These are phyloP conservation scores for Pungitius pungitius DNA, from an alignment of 2,113 vertebrate species.

Conservation along the genomic window DNA sequence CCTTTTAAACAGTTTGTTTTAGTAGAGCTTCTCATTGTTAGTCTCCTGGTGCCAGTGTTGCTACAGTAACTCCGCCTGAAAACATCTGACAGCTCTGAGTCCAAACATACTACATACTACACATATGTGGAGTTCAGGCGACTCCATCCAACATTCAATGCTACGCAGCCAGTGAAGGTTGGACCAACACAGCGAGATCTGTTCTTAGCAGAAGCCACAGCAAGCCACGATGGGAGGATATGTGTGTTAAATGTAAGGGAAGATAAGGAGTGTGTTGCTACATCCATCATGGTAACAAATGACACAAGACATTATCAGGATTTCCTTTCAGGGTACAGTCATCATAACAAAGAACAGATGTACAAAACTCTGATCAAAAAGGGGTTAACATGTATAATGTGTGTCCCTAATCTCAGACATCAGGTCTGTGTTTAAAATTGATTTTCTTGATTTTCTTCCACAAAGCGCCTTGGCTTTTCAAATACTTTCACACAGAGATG, in stretches of 20 bases:
- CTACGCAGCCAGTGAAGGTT: neutral
- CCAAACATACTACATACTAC: slow-evolving; percentile 31
- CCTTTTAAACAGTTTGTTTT: slow-evolving; percentile 52
- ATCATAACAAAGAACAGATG: slow-evolving; percentile 36
- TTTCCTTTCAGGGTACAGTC: neutral
- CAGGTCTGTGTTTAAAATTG: neutral
- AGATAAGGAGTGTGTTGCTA: neutral
- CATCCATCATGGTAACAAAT: slow-evolving; percentile 22
- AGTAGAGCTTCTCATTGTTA: slow-evolving; percentile 42
- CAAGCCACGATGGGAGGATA: neutral
- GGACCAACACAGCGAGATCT: slow-evolving; percentile 5
- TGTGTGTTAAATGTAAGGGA: neutral
- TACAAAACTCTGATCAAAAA: slow-evolving; percentile 1
- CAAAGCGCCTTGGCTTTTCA: slow-evolving; percentile 7
- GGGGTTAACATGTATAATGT: neutral
- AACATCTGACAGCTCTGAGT: slow-evolving; percentile 21
- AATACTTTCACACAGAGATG: slow-evolving; percentile 3
- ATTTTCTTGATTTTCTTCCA: slow-evolving; percentile 1
- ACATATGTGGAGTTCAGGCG: neutral
- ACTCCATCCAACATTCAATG: slow-evolving; percentile 4
- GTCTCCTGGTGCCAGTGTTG: slow-evolving; percentile 37
- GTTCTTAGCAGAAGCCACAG: no score
- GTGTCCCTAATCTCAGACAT: neutral
- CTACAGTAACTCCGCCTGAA: slow-evolving; percentile 45
- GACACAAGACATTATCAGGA: neutral